Percentiles rank a stretch among this genome's conserved stretches.
phyloP scores from a whole-genome alignment of 1,140 invertebrate genomes.

The Drosophila grimshawi region DNA sequence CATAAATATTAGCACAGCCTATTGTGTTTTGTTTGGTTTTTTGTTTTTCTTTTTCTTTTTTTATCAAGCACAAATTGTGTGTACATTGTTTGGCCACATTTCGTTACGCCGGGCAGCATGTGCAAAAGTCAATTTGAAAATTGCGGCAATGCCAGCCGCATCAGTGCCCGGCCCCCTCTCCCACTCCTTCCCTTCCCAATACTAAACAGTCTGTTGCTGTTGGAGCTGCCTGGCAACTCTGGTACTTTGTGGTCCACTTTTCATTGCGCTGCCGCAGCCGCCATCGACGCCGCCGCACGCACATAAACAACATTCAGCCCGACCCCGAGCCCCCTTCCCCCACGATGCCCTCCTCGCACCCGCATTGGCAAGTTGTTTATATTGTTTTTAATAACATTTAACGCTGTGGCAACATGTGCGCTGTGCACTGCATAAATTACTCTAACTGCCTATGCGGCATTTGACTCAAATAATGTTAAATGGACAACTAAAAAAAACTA shows the following conservation, averaged over 20 bases:
- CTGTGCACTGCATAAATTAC: slow-evolving; percentile 70
- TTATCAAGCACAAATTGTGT: slow-evolving; percentile 32
- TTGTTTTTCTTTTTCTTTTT: slow-evolving; percentile 40
- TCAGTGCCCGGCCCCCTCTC: slow-evolving; percentile 16
- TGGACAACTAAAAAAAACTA: background rate
- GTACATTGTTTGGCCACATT: slow-evolving; percentile 72
- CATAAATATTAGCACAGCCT: slow-evolving; percentile 31
- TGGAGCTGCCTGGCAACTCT: slow-evolving; percentile 35
- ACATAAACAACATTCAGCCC: slow-evolving; percentile 62
- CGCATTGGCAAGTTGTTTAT: slow-evolving; percentile 72
- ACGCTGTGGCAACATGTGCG: slow-evolving; percentile 62
- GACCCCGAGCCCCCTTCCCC: slow-evolving; percentile 2
- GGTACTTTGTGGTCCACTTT: slow-evolving; percentile 76
- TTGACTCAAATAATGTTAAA: slow-evolving; percentile 13
- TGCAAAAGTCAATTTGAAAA: slow-evolving; percentile 83
- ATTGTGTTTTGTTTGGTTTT: slow-evolving; percentile 38
- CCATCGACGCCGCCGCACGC: slow-evolving; percentile 22
- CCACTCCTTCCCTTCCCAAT: slow-evolving; percentile 29
- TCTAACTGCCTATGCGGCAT: slow-evolving; percentile 18
- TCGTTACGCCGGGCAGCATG: slow-evolving; percentile 75
- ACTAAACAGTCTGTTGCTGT: slow-evolving; percentile 27
- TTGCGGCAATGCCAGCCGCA: slow-evolving; percentile 61
- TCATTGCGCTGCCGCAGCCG: slow-evolving; percentile 29
- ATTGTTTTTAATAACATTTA: slow-evolving; percentile 81
- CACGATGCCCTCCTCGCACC: background rate